phyloP scores from a whole-genome alignment of 2,113 vertebrate genomes.

The Phainopepla nitens region DNA sequence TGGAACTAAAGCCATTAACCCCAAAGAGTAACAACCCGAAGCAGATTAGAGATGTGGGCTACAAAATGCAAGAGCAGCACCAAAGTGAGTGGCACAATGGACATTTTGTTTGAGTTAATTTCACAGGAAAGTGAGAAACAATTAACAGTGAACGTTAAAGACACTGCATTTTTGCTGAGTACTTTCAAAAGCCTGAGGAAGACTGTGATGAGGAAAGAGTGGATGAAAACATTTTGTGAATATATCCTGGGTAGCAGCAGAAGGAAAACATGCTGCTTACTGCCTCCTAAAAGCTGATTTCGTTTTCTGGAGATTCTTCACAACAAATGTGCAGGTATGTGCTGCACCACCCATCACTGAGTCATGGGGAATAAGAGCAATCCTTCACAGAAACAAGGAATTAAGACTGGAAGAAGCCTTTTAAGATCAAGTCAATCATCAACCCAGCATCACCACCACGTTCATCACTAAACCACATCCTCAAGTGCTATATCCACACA shows the following conservation, averaged over 20 bases:
- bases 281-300: neutral
- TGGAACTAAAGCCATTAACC: neutral
- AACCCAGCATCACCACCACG: neutral
- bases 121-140: neutral
- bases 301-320: neutral
- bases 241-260: neutral
- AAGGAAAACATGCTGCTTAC: neutral
- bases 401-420: neutral
- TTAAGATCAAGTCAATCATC: neutral
- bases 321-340: neutral
- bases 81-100: neutral
- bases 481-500: neutral
- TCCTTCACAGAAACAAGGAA: neutral
- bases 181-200: neutral
- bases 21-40: neutral
- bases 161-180: neutral
- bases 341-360: neutral
- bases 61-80: neutral
- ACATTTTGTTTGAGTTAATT: neutral
- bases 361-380: neutral
- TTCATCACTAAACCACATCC: neutral
- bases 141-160: neutral
- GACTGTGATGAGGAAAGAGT: neutral
- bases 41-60: neutral
- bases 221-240: neutral